Evolutionary conservation across 2,797 vertebrate genomes (phyloP).

Genomic region (Oryzias dopingdopingensis): DNA sequence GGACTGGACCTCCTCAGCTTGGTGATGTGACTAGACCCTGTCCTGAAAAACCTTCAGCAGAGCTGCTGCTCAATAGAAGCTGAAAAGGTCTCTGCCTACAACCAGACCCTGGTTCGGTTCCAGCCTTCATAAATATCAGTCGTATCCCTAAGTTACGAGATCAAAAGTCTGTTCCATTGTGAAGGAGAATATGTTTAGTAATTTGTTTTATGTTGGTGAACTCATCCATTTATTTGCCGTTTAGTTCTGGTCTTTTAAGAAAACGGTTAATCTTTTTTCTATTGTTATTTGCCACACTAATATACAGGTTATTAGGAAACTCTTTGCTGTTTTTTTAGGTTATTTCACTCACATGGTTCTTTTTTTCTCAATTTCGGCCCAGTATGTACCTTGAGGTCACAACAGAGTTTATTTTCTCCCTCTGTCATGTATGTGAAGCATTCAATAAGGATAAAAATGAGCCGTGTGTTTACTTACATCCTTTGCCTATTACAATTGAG

Average conservation of each 20-base stretch:
- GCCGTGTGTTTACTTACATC: constrained; percentile 1
- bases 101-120: constrained; percentile 30
- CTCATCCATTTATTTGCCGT: constrained; percentile 6
- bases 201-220: constrained; percentile 7
- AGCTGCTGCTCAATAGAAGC: constrained; percentile 89
- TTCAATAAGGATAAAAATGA: neutral
- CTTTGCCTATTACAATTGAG: neutral
- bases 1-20: constrained; percentile 79
- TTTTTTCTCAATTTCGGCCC: neutral
- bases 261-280: neutral
- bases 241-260: constrained; percentile 10
- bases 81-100: constrained; percentile 65
- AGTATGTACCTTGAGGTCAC: neutral
- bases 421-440: neutral
- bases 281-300: neutral
- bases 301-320: too few relatives aligned
- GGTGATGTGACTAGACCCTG: constrained; percentile 79
- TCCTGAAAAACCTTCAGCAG: constrained; percentile 82
- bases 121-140: constrained; percentile 34
- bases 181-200: constrained; percentile 20
- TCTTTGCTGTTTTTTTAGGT: too few relatives aligned
- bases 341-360: neutral
- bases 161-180: constrained; percentile 17
- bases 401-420: constrained; percentile 3
- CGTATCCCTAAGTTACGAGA: constrained; percentile 27